These are phyloP conservation scores for Cassiopea andromeda DNA, from an alignment of 30 jellyfish, hydroid and myxozoan genomes.

Conservation along the genomic window DNA sequence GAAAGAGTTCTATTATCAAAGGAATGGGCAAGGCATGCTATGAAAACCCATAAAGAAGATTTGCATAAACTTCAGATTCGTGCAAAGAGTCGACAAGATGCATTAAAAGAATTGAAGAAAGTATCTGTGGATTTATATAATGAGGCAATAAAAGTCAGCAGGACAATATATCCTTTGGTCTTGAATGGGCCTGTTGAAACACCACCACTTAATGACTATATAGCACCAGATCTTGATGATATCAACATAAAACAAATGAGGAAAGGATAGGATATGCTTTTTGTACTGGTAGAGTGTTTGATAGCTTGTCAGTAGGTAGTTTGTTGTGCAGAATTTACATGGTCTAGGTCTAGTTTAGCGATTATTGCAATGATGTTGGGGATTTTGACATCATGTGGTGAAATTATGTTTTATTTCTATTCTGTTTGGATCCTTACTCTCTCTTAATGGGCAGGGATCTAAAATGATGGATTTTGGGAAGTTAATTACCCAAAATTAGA, in stretches of 20 bases:
- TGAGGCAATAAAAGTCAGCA: conserved; percentile 83
- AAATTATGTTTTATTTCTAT: too few relatives aligned
- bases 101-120: conserved; percentile 81
- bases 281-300: too few relatives aligned
- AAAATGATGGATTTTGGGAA: too few relatives aligned
- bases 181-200: conserved; percentile 94
- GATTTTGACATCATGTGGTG: too few relatives aligned
- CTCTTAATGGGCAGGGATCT: too few relatives aligned
- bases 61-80: conserved; percentile 65
- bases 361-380: too few relatives aligned
- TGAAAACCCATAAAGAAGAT: conserved; percentile 73
- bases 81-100: conserved; percentile 86
- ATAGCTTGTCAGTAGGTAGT: background rate
- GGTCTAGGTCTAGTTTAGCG: too few relatives aligned
- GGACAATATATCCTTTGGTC: conserved; percentile 72
- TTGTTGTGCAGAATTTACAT: background rate
- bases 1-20: conserved; percentile 70
- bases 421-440: too few relatives aligned
- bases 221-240: conserved; percentile 94
- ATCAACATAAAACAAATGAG: conserved; percentile 27
- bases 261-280: background rate
- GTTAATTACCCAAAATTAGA: too few relatives aligned
- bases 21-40: conserved; percentile 89
- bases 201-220: conserved; percentile 80
- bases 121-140: conserved; percentile 70